Evolutionary conservation across 2,797 vertebrate genomes (phyloP).

Genomic region (Darevskia mixta): DNA sequence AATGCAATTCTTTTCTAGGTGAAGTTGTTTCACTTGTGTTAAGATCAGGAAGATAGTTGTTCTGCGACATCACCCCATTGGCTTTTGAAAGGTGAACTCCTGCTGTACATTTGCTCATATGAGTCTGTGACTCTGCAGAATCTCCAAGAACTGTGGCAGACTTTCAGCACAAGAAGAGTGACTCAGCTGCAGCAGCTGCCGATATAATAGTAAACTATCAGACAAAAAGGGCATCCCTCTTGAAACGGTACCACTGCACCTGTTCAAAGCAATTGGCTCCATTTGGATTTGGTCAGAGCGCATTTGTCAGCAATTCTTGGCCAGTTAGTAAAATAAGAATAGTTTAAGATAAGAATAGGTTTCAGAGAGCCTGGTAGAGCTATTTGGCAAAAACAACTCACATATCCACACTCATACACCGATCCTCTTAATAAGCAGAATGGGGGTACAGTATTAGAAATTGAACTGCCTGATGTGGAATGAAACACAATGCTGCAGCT

Average conservation of each 20-base stretch:
- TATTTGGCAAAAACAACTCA: neutral
- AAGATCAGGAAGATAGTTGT: neutral
- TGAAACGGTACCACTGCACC: neutral
- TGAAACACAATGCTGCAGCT: neutral
- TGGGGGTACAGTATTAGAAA: neutral
- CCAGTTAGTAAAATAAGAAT: neutral
- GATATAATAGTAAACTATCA: neutral
- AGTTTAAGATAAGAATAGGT: slow-evolving; percentile 8
- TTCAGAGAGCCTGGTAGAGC: neutral
- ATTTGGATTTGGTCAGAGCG: neutral
- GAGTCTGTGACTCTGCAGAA: slow-evolving; percentile 16
- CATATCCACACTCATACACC: too few species aligned
- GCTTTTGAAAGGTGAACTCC: neutral
- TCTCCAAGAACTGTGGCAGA: neutral
- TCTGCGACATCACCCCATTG: neutral
- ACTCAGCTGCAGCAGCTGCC: neutral
- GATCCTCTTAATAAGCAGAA: neutral
- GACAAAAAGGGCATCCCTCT: neutral
- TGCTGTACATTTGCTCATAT: neutral
- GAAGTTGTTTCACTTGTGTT: neutral
- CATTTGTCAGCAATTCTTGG: neutral
- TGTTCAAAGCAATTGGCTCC: neutral
- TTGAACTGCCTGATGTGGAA: neutral
- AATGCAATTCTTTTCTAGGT: neutral
- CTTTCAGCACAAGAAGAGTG: neutral